Evolutionary conservation across 2,888 invertebrate genomes (phyloP).

Genomic region (Cacoxenus indagator): DNA sequence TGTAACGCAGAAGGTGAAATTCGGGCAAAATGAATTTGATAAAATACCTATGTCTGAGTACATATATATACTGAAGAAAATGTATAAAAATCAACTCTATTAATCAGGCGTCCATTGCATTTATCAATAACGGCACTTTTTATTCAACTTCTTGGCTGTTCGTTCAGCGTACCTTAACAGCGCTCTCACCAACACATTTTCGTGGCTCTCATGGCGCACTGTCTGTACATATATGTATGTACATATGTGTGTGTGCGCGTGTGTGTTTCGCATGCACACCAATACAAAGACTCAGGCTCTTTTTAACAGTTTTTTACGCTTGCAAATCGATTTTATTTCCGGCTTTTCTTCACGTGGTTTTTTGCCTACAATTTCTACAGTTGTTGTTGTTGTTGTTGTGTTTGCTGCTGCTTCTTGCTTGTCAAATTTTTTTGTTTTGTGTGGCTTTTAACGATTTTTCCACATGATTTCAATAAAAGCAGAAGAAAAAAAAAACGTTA

Average conservation of each 20-base stretch:
- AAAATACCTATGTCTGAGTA: too few relatives aligned
- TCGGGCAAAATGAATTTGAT: too few relatives aligned
- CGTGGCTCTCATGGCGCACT: background rate
- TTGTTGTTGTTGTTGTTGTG: slow-evolving; percentile 25
- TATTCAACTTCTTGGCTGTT: too few relatives aligned
- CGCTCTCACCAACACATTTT: too few relatives aligned
- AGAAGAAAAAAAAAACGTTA: background rate
- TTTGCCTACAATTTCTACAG: slow-evolving; percentile 2
- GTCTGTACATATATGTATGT: background rate
- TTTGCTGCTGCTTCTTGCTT: background rate
- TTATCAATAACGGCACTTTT: too few relatives aligned
- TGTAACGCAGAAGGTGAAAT: too few relatives aligned
- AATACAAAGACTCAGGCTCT: slow-evolving; percentile 28
- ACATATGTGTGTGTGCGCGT: background rate
- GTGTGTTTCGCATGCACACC: background rate
- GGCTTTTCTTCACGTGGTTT: slow-evolving; percentile 68
- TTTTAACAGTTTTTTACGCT: slow-evolving; percentile 40
- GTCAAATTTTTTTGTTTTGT: slow-evolving; percentile 42
- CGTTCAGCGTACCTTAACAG: too few relatives aligned
- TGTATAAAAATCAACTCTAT: too few relatives aligned
- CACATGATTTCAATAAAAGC: slow-evolving; percentile 25
- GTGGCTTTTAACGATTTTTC: slow-evolving; percentile 60
- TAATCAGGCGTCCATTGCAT: too few relatives aligned
- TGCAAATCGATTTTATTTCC: slow-evolving; percentile 69
- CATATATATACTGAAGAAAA: too few relatives aligned